Base-by-base conservation (phyloP, 2,113 vertebrate species). In the Nipponia nippon region DNA sequence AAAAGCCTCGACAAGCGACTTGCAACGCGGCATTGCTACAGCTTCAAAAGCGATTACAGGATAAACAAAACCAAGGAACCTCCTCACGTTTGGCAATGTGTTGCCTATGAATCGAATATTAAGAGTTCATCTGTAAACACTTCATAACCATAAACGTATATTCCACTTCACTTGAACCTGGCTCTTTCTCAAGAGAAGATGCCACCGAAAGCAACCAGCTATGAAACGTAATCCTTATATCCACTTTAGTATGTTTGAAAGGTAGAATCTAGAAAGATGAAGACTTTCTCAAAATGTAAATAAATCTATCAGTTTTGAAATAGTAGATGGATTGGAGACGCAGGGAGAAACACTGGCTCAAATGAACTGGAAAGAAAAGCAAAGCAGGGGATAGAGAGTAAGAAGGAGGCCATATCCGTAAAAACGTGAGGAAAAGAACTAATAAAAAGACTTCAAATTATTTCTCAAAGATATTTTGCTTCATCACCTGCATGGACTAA, bases 101-200 rank as follows among this genome's bases (percentile, higher is more conserved):
- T 20, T 55, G 11, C 12, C 9, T 3, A 3, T 1, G 2, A 38
- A 21, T 14, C 3, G 46, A 6, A 19, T 2, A 30, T 5, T 4
- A 5, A 8, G 18, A 25, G 40, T 15, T 8, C 32, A 11, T 0
- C 10, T 5, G 21, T 2, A 26, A 30, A 7, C 42, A 7, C 4
- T 2, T 26, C 7, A 12, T 2, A 26, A 12, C 3, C 10, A 9
- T 2, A 26, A 23, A 7, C 1, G 1, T 3, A 2, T 5, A 4
- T 21, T 16, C 47, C 13, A 1, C 46, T 44, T 38, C 4, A 13
- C 40, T 11, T 3, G 19, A 46, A 36, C 2, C 10, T 8, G 14
- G 9, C 18, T 69, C 44, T 5, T 34, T 22, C 38, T 58, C n/a
- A 16, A 50, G 20, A 21, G 22, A 13, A 22, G n/a, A 17, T 3